Evolutionary conservation across 1,140 invertebrate genomes (phyloP).

Genomic region (Pseudomyrmex cubaensis): DNA sequence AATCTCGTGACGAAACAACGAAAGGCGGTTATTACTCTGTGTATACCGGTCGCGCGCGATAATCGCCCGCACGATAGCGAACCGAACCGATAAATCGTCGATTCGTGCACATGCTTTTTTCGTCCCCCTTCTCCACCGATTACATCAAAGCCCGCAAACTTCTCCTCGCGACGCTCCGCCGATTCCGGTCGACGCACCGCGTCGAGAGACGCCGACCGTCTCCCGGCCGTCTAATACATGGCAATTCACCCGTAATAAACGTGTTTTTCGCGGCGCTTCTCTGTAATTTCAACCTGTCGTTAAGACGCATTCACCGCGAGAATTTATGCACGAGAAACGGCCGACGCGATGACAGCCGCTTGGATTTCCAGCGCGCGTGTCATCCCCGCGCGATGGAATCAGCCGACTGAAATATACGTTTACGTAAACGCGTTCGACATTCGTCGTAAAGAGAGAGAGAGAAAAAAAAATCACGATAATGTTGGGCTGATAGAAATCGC

Average conservation of each 20-base stretch:
- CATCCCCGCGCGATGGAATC: slow-evolving; percentile 11
- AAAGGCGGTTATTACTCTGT: slow-evolving; percentile 52
- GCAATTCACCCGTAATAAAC: slow-evolving; percentile 25
- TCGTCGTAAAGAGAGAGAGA: neutral
- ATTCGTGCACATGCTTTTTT: slow-evolving; percentile 16
- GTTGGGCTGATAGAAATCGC: slow-evolving; percentile 27
- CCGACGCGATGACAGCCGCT: neutral
- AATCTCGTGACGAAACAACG: slow-evolving; percentile 61
- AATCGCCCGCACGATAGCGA: slow-evolving; percentile 19
- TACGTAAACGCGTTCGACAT: slow-evolving; percentile 34
- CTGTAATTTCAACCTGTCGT: slow-evolving; percentile 36
- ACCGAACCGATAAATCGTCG: slow-evolving; percentile 28
- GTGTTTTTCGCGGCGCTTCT: slow-evolving; percentile 6
- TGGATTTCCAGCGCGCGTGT: slow-evolving; percentile 17
- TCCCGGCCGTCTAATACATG: slow-evolving; percentile 12
- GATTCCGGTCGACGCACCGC: neutral
- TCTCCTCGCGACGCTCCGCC: slow-evolving; percentile 3
- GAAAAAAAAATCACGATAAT: slow-evolving; percentile 2
- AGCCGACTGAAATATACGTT: slow-evolving; percentile 20
- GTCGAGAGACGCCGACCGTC: slow-evolving; percentile 1
- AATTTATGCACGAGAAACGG: slow-evolving; percentile 14
- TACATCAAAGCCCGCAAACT: neutral
- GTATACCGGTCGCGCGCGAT: slow-evolving; percentile 39
- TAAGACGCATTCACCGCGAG: slow-evolving; percentile 28
- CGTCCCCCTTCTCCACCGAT: neutral